phyloP scores from a whole-genome alignment of 1,140 invertebrate genomes.

The Aplysia californica region DNA sequence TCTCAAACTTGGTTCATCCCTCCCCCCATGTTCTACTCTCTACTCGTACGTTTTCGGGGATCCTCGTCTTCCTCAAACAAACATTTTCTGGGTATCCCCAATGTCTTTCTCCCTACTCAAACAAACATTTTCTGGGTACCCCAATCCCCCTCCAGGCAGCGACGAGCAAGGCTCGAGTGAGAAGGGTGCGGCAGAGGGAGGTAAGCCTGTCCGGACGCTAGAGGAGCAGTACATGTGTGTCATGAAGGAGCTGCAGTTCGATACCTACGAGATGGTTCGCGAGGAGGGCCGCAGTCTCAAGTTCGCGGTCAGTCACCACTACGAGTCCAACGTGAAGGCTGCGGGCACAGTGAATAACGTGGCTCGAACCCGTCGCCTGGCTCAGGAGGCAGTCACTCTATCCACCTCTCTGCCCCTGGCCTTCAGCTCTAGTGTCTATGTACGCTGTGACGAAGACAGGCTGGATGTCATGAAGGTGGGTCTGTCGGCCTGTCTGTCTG shows the following conservation, averaged over 20 bases:
- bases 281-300: constrained; percentile 81
- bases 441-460: constrained; percentile 92
- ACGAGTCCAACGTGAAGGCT: constrained; percentile 88
- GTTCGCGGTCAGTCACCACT: constrained; percentile 91
- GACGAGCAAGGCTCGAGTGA: too few relatives aligned
- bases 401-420: constrained; percentile 93
- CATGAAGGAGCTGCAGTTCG: constrained; percentile 91
- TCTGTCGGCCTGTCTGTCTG: too few relatives aligned
- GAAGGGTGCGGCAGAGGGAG: not conserved
- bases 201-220: constrained; percentile 34
- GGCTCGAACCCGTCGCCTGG: constrained; percentile 88
- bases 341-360: constrained; percentile 85
- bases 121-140: too few relatives aligned
- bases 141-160: too few relatives aligned
- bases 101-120: too few relatives aligned
- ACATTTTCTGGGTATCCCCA: too few relatives aligned
- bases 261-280: constrained; percentile 90
- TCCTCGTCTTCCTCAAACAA: too few relatives aligned
- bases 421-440: constrained; percentile 94
- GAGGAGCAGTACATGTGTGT: constrained; percentile 82
- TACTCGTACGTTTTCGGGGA: too few relatives aligned
- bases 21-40: too few relatives aligned
- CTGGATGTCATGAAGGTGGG: constrained; percentile 93
- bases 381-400: constrained; percentile 96
- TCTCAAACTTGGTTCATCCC: too few relatives aligned